Evolutionary conservation across 53 echinoderm and acorn worm species (phyloP).

Genomic region (Echinarachnius parma): DNA sequence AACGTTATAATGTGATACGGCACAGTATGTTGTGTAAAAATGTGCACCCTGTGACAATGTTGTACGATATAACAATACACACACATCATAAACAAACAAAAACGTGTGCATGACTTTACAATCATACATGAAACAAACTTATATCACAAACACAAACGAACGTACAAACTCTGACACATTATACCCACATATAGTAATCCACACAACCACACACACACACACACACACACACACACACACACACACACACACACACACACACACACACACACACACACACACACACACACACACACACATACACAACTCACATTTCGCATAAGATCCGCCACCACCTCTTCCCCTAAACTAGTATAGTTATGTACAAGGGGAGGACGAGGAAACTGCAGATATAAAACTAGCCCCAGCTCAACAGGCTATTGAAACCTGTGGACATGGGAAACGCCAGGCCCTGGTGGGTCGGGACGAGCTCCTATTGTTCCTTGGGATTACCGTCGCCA

Average conservation of each 20-base stretch:
- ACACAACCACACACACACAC: neutral
- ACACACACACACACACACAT: conserved; percentile 10
- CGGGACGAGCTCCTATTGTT: conserved; percentile 22
- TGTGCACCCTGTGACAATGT: too few relatives aligned
- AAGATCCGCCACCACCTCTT: too few relatives aligned
- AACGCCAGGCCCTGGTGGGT: conserved; percentile 16
- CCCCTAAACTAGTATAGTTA: too few relatives aligned
- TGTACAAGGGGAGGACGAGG: neutral
- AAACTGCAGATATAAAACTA: conserved; percentile 13
- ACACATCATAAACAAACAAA: too few relatives aligned
- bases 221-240: neutral
- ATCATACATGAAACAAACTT: too few relatives aligned
- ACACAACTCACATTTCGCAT: conserved; percentile 15
- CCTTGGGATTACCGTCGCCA: conserved; percentile 33
- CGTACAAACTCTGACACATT: too few relatives aligned
- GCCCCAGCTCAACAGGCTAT: conserved; percentile 37
- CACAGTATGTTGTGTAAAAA: too few relatives aligned
- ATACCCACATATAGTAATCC: too few relatives aligned
- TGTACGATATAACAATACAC: too few relatives aligned
- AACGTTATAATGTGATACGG: too few relatives aligned
- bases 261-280: neutral
- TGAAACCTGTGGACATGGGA: conserved; percentile 29
- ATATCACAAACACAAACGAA: too few relatives aligned
- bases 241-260: neutral
- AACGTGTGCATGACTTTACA: too few relatives aligned